Evolutionary conservation across 2,888 invertebrate genomes (phyloP).

Genomic region (Philhelius pedissequus): DNA sequence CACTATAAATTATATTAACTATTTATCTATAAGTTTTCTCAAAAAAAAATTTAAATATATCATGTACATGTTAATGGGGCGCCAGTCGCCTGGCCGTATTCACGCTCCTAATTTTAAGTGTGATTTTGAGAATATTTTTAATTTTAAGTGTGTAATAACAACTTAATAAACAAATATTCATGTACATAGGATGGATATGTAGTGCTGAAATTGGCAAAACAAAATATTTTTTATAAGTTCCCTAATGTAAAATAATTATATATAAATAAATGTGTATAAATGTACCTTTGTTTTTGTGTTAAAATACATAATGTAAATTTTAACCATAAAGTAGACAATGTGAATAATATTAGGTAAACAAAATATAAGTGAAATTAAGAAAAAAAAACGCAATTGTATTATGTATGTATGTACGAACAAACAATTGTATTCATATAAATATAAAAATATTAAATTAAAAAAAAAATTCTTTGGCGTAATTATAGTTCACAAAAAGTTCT

Average conservation of each 20-base stretch:
- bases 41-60: background rate
- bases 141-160: conserved; percentile 8
- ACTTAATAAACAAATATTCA: background rate
- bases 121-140: background rate
- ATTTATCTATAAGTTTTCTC: conserved; percentile 11
- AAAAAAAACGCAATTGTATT: background rate
- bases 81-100: background rate
- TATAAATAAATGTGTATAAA: conserved; percentile 2
- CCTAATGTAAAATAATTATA: background rate
- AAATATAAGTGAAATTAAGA: conserved; percentile 22
- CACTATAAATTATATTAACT: conserved; percentile 10
- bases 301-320: conserved; percentile 18
- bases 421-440: background rate
- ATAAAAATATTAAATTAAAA: background rate
- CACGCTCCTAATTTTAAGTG: background rate
- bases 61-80: too few species aligned
- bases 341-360: conserved; percentile 45
- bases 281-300: conserved; percentile 16
- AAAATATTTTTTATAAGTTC: background rate
- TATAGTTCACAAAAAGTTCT: too few species aligned
- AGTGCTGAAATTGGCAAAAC: background rate
- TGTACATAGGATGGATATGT: background rate
- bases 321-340: conserved; percentile 31
- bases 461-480: background rate
- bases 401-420: background rate